A percentile compares a stretch with the other conserved stretches of the same genome.
These are phyloP conservation scores for Plagiodera versicolora DNA, from an alignment of 2,888 invertebrate species.

Conservation along the genomic window DNA sequence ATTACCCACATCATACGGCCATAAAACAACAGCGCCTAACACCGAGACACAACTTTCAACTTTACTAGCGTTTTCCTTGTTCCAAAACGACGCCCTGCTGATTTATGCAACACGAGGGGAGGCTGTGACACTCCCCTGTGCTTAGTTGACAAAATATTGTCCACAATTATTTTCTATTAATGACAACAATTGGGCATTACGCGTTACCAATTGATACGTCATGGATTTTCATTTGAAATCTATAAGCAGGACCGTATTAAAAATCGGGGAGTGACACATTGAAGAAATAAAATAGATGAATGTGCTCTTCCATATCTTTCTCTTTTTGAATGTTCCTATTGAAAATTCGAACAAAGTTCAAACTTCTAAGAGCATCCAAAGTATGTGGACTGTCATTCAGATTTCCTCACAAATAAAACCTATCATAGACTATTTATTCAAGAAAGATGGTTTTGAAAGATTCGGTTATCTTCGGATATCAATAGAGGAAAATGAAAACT, in stretches of 20 bases:
- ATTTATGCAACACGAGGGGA: conserved; percentile 43
- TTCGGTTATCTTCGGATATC: too few species aligned
- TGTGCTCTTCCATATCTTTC: too few species aligned
- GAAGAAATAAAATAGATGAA: too few species aligned
- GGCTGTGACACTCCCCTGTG: conserved; percentile 46
- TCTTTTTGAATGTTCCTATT: too few species aligned
- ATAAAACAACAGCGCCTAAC: conserved; percentile 6
- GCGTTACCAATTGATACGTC: conserved; percentile 46
- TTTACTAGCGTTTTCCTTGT: conserved; percentile 32
- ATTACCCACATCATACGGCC: conserved; percentile 3
- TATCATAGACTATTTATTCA: too few species aligned
- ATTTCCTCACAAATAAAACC: too few species aligned
- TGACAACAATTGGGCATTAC: conserved; percentile 46
- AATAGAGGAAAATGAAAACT: too few species aligned
- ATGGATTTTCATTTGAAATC: conserved; percentile 37
- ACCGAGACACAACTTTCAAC: conserved; percentile 41
- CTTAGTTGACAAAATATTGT: conserved; percentile 48
- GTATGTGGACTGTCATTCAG: too few species aligned
- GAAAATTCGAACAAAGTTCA: too few species aligned
- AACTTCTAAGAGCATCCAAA: too few species aligned
- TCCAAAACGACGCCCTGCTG: conserved; percentile 28
- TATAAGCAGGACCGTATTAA: conserved; percentile 7
- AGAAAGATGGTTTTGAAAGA: too few species aligned
- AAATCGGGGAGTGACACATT: too few species aligned
- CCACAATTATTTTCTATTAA: conserved; percentile 46